Evolutionary conservation across 2,113 vertebrate genomes (phyloP).

Genomic region (Apaloderma vittatum): DNA sequence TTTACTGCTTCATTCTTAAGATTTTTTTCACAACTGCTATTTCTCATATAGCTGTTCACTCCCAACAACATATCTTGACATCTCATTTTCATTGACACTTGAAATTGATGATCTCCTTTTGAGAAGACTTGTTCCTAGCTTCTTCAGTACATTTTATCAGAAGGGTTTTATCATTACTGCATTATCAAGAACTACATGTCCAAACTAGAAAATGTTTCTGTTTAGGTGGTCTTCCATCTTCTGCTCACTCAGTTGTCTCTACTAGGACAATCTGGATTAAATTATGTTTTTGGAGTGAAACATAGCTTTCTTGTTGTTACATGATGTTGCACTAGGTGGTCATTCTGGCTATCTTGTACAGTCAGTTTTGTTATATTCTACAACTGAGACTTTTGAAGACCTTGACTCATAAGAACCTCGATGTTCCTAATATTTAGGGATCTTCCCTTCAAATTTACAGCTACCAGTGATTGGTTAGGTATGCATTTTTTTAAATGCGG

Average conservation of each 20-base stretch:
- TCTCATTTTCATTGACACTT: neutral
- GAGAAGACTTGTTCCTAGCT: neutral
- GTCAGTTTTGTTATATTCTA: neutral
- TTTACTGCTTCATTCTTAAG: neutral
- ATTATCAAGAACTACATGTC: neutral
- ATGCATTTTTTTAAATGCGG: neutral
- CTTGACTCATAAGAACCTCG: neutral
- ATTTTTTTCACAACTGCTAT: neutral
- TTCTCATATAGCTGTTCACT: neutral
- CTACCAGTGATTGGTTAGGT: neutral
- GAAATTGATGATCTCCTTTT: neutral
- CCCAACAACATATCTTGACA: neutral
- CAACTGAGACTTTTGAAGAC: neutral
- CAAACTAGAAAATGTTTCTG: neutral
- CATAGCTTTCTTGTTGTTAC: neutral
- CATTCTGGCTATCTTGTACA: neutral
- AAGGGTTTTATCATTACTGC: neutral
- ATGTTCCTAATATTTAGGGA: neutral
- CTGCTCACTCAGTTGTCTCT: neutral
- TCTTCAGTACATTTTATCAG: neutral
- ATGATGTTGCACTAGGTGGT: neutral
- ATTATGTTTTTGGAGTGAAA: neutral
- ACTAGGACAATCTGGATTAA: neutral
- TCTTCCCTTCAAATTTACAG: neutral
- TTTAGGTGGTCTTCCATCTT: neutral